Percentiles rank a stretch among this genome's conserved stretches.
These are phyloP conservation scores for Anoura caudifer DNA, from an alignment of 2,113 vertebrate species.

Conservation along the genomic window DNA sequence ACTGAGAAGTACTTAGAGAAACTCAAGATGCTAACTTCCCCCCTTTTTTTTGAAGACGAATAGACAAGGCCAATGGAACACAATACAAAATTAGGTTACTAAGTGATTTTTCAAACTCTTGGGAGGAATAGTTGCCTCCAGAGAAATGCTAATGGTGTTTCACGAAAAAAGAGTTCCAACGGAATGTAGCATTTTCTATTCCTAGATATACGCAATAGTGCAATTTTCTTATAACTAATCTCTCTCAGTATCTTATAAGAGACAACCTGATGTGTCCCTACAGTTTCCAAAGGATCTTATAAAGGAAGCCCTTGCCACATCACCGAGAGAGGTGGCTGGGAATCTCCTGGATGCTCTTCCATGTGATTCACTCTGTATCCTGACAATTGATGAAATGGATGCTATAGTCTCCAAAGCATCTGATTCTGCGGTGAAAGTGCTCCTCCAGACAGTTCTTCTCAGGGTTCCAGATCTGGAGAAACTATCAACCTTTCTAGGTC, in stretches of 20 bases:
- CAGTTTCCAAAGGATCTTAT: constrained; percentile 5
- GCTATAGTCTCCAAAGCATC: not conserved
- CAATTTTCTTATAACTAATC: constrained; percentile 23
- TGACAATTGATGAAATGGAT: constrained; percentile 8
- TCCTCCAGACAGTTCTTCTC: not conserved
- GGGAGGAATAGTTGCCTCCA: constrained; percentile 19
- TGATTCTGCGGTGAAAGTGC: not conserved
- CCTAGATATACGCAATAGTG: constrained; percentile 12
- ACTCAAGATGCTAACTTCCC: not conserved
- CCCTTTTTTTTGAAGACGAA: not conserved
- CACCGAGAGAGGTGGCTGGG: not conserved
- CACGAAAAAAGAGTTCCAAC: not conserved
- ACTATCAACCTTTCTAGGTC: not conserved
- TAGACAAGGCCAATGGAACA: not conserved
- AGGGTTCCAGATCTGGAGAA: not conserved
- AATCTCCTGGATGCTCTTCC: not conserved
- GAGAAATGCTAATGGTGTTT: constrained; percentile 36
- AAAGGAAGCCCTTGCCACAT: not conserved
- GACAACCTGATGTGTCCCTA: not conserved
- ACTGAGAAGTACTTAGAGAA: not conserved
- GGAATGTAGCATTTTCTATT: constrained; percentile 47
- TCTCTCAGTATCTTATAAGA: constrained; percentile 32
- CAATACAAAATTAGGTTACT: not conserved
- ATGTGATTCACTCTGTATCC: not conserved
- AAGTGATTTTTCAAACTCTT: constrained; percentile 12